Conservation (phyloP, 2,797 vertebrate genomes). For the Mus minutoides region DNA sequence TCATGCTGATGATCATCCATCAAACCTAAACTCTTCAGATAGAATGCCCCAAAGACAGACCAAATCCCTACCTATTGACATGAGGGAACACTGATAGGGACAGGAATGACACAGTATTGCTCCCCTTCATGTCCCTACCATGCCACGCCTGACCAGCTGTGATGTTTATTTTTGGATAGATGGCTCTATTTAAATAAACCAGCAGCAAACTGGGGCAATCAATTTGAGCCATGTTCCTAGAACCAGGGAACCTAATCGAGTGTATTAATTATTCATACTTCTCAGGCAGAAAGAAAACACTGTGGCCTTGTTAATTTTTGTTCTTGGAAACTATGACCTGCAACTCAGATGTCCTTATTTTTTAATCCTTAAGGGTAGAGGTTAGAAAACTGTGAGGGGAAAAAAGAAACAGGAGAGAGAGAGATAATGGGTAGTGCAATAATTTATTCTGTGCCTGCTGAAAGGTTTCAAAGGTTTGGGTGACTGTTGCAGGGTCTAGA, state of each 20-base stretch:
- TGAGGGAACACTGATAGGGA: background rate
- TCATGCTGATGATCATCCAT: background rate
- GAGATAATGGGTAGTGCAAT: background rate
- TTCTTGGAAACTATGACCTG: constrained; percentile 53
- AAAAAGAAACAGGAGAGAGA: constrained; percentile 46
- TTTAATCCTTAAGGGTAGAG: constrained; percentile 37
- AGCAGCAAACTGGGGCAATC: constrained; percentile 57
- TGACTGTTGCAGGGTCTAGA: background rate
- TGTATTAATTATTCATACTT: constrained; percentile 66
- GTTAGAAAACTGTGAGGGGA: constrained; percentile 1
- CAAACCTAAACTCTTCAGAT: background rate
- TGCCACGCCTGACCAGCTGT: background rate
- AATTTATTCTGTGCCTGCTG: background rate
- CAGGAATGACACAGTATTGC: background rate
- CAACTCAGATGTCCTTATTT: background rate
- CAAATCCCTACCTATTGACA: background rate
- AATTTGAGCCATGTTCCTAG: constrained; percentile 46
- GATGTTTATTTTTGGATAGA: background rate
- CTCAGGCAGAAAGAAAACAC: constrained; percentile 17
- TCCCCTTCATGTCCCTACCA: rapidly evolving
- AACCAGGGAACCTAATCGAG: constrained; percentile 65
- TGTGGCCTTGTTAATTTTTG: constrained; percentile 36
- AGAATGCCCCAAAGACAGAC: background rate
- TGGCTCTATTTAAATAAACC: constrained; percentile 64
- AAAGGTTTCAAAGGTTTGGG: background rate